These are phyloP conservation scores for Diabrotica undecimpunctata DNA, from an alignment of 1,140 invertebrate species.

Conservation along the genomic window DNA sequence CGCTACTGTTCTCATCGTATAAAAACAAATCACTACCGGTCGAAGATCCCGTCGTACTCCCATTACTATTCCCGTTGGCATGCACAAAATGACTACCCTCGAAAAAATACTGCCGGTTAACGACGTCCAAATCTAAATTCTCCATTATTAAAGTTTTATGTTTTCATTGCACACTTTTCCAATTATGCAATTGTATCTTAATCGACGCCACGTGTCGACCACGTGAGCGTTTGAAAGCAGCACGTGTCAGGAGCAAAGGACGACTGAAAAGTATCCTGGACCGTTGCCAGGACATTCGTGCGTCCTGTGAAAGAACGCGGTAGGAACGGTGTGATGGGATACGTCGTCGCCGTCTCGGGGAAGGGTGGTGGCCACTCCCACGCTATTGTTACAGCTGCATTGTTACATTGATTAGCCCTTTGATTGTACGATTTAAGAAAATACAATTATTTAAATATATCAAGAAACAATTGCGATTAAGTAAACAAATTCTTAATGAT, in stretches of 20 bases:
- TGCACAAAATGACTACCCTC: conserved; percentile 51
- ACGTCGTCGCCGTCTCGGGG: not conserved
- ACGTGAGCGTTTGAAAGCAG: not conserved
- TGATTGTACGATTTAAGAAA: too few relatives aligned
- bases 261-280: not conserved
- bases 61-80: conserved; percentile 35
- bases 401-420: too few relatives aligned
- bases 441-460: too few relatives aligned
- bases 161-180: conserved; percentile 40
- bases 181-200: not conserved
- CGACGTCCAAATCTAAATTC: conserved; percentile 52
- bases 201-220: not conserved
- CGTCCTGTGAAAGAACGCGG: not conserved
- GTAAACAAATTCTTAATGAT: too few relatives aligned
- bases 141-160: conserved; percentile 46
- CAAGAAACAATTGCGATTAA: too few relatives aligned
- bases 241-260: not conserved
- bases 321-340: not conserved
- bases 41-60: conserved; percentile 41
- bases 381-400: not conserved
- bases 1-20: conserved; percentile 54
- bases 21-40: conserved; percentile 51
- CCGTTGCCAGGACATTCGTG: not conserved
- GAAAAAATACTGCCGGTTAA: conserved; percentile 55
- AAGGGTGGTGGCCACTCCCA: not conserved